Percentiles rank a stretch among this genome's conserved stretches.
These are phyloP conservation scores for Gorsachius magnificus DNA, from an alignment of 2,797 vertebrate genomes.

Conservation along the genomic window DNA sequence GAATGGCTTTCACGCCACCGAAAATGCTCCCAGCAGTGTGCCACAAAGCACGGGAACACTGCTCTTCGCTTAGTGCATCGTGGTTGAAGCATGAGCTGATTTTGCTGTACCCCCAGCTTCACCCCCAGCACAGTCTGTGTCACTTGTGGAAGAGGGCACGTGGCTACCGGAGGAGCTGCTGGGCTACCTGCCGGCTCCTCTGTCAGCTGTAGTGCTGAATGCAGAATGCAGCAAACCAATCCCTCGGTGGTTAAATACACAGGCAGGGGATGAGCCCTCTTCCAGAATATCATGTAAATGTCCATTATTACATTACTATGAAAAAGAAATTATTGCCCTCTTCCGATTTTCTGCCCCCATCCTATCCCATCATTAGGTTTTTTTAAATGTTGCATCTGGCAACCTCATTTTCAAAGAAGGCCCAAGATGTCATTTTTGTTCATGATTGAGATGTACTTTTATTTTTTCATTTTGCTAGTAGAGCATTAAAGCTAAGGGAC, in stretches of 20 bases:
- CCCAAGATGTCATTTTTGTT: neutral
- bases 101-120: accelerated
- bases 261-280: neutral
- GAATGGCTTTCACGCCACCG: neutral
- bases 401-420: neutral
- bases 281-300: neutral
- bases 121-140: neutral
- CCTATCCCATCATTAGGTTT: neutral
- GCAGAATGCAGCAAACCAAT: neutral
- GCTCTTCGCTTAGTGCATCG: accelerated
- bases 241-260: neutral
- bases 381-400: neutral
- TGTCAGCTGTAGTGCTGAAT: neutral
- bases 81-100: neutral
- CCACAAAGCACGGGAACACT: neutral
- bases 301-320: neutral
- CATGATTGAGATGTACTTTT: neutral
- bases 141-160: neutral
- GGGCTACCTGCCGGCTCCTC: neutral
- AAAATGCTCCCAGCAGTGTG: neutral
- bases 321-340: neutral
- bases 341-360: neutral
- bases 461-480: neutral
- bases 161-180: neutral
- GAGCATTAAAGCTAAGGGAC: neutral